These are phyloP conservation scores for Nowickia ferox DNA, from an alignment of 2,888 invertebrate species.

Conservation along the genomic window DNA sequence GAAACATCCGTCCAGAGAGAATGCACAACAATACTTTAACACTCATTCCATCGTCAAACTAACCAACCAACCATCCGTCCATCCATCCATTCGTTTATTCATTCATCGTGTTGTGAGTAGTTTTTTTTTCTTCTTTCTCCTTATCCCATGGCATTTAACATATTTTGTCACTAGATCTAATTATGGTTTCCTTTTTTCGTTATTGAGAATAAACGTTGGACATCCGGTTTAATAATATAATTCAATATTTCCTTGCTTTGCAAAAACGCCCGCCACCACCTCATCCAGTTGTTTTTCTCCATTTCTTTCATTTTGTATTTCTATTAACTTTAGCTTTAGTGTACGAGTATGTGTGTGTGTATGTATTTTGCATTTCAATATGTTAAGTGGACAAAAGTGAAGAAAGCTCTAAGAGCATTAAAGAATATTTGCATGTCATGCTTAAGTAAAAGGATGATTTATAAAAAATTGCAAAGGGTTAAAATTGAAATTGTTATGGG, in stretches of 20 bases:
- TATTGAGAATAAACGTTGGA: conserved; percentile 64
- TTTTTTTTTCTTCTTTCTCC: conserved; percentile 1
- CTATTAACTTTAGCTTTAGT: background rate
- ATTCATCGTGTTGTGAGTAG: conserved; percentile 10
- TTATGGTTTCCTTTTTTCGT: conserved; percentile 70
- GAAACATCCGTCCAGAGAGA: conserved; percentile 44
- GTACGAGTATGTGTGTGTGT: background rate
- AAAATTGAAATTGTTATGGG: background rate
- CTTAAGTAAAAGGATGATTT: conserved; percentile 1
- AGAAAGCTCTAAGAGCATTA: conserved; percentile 20
- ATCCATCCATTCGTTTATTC: conserved; percentile 8
- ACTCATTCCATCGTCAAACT: background rate
- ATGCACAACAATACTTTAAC: conserved; percentile 31
- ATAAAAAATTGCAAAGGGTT: conserved; percentile 1
- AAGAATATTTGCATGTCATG: conserved; percentile 29
- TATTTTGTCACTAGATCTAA: conserved; percentile 70
- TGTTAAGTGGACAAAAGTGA: conserved; percentile 42
- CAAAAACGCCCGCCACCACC: background rate
- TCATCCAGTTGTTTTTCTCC: background rate
- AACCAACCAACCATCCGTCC: background rate
- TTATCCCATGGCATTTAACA: conserved; percentile 58
- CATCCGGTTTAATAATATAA: conserved; percentile 70
- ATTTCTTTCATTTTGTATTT: background rate
- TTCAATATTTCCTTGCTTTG: conserved; percentile 56
- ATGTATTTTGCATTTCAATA: conserved; percentile 34